Evolutionary conservation across 1,140 invertebrate genomes (phyloP).

Genomic region (Hypothenemus hampei): DNA sequence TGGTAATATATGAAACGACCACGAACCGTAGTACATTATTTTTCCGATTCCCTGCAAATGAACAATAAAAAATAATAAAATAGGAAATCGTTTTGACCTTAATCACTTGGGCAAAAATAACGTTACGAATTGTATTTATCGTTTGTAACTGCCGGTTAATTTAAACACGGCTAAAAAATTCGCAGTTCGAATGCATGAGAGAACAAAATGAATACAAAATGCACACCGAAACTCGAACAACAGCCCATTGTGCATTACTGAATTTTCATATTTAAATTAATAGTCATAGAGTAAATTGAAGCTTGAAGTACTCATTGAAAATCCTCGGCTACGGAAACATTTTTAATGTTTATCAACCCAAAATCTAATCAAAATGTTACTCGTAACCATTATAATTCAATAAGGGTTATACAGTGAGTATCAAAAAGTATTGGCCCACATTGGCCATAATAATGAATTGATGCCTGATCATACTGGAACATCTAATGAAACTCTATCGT

Average conservation of each 20-base stretch:
- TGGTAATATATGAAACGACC: not conserved
- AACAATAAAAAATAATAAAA: not conserved
- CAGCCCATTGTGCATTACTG: slow-evolving; percentile 6
- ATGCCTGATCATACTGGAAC: too few species aligned
- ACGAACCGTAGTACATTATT: not conserved
- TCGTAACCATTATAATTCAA: too few species aligned
- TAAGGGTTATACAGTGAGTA: too few species aligned
- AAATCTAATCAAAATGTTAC: too few species aligned
- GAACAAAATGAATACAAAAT: slow-evolving; percentile 7
- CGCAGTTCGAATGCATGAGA: slow-evolving; percentile 6
- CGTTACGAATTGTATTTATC: too few species aligned
- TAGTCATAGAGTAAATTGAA: slow-evolving; percentile 5
- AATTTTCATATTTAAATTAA: slow-evolving; percentile 4
- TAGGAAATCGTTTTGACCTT: not conserved
- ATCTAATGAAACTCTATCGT: too few species aligned
- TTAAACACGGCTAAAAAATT: not conserved
- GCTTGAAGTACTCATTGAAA: too few species aligned
- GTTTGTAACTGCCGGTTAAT: too few species aligned
- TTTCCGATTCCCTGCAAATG: not conserved
- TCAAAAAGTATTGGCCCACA: too few species aligned
- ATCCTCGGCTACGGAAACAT: too few species aligned
- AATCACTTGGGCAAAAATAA: not conserved
- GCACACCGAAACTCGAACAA: not conserved
- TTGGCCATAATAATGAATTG: too few species aligned
- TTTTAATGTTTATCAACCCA: too few species aligned